phyloP scores from a whole-genome alignment of 1,140 invertebrate species.

The Homalodisca vitripennis region DNA sequence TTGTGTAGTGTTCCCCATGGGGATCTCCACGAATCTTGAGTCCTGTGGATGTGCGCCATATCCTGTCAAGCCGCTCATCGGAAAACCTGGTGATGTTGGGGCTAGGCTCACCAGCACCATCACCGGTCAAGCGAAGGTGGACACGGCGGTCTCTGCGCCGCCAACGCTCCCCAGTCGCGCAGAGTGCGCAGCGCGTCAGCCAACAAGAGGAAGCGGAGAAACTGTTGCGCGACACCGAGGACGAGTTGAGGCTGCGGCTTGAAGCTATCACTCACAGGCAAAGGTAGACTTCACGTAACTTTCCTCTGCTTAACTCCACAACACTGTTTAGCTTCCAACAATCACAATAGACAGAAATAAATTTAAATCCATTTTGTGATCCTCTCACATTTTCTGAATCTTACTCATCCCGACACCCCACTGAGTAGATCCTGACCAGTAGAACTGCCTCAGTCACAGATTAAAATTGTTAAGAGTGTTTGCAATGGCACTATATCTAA shows the following conservation, averaged over 20 bases:
- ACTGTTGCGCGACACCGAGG: slow-evolving; percentile 45
- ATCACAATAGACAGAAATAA: too few relatives aligned
- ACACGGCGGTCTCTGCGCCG: slow-evolving; percentile 45
- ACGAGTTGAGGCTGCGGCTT: slow-evolving; percentile 45
- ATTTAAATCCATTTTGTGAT: too few relatives aligned
- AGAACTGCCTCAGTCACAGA: too few relatives aligned
- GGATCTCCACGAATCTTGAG: slow-evolving; percentile 55
- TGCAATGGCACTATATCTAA: too few relatives aligned
- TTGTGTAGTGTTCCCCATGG: slow-evolving; percentile 56
- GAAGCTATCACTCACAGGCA: slow-evolving; percentile 44
- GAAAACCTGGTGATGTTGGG: slow-evolving; percentile 50
- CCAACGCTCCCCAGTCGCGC: slow-evolving; percentile 11
- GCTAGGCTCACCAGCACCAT: slow-evolving; percentile 38
- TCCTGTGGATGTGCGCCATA: slow-evolving; percentile 53
- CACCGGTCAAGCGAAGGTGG: slow-evolving; percentile 46
- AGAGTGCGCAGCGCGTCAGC: neutral
- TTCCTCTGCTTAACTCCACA: neutral
- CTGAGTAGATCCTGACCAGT: too few relatives aligned
- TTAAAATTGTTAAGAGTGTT: too few relatives aligned
- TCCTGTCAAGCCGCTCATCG: slow-evolving; percentile 52
- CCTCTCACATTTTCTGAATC: too few relatives aligned
- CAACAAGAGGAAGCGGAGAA: slow-evolving; percentile 43
- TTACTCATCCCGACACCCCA: too few relatives aligned
- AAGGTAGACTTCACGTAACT: slow-evolving; percentile 37
- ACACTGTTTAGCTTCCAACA: too few relatives aligned